These are phyloP conservation scores for Fulica atra DNA, from an alignment of 2,113 vertebrate genomes.

Conservation along the genomic window DNA sequence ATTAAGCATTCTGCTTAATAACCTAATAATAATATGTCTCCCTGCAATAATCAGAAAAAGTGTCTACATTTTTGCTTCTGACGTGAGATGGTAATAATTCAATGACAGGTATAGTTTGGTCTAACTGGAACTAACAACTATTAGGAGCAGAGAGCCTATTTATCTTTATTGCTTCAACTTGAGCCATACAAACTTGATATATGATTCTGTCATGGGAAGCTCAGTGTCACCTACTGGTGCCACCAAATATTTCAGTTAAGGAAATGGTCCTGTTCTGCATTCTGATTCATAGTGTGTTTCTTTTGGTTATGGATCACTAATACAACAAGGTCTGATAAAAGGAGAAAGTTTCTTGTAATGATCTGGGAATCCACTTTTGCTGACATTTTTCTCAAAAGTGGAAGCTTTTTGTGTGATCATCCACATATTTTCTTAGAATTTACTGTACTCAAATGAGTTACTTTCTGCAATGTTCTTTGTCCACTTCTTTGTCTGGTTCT, in stretches of 20 bases:
- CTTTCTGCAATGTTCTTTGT: neutral
- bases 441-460: neutral
- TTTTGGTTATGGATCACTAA: neutral
- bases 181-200: neutral
- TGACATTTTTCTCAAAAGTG: neutral
- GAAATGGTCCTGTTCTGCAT: neutral
- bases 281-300: neutral
- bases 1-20: neutral
- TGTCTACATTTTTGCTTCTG: neutral
- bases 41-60: neutral
- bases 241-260: neutral
- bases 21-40: neutral
- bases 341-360: neutral
- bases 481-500: neutral
- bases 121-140: neutral
- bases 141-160: neutral
- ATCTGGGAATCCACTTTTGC: neutral
- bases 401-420: neutral
- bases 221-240: neutral
- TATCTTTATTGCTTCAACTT: conserved; percentile 15
- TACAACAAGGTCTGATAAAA: neutral
- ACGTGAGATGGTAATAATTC: neutral
- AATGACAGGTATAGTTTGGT: neutral
- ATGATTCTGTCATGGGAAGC: neutral
- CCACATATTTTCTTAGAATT: neutral